Conservation (phyloP, 2,113 vertebrate species). For the Loxodonta africana region DNA sequence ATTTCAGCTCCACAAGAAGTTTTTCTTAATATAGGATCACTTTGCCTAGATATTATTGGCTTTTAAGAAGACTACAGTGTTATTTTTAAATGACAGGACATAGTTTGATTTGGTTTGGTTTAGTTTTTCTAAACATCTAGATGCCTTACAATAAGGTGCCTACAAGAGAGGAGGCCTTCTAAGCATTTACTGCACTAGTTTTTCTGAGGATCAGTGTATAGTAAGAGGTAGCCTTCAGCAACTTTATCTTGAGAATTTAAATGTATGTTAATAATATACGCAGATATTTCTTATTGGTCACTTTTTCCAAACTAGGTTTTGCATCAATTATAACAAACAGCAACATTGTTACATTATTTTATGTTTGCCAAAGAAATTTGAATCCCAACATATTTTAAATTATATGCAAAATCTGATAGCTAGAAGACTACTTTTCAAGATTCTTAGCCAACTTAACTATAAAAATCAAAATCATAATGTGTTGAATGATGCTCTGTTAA, state of each 20-base stretch:
- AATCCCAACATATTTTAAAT: constrained; percentile 42
- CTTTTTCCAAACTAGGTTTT: background rate
- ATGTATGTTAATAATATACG: background rate
- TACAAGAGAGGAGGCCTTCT: background rate
- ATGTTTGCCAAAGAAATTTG: constrained; percentile 16
- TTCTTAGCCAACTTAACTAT: background rate
- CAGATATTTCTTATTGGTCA: background rate
- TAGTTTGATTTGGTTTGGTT: background rate
- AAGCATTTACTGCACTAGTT: background rate
- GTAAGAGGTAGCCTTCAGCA: background rate
- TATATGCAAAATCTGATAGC: background rate
- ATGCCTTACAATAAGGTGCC: background rate
- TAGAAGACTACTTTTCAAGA: background rate
- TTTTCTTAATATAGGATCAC: background rate
- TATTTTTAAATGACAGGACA: background rate
- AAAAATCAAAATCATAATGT: constrained; percentile 50
- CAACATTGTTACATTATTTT: background rate
- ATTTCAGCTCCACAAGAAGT: background rate
- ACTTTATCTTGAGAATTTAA: background rate
- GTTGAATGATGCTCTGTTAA: background rate
- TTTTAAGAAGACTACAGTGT: background rate
- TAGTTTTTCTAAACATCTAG: background rate
- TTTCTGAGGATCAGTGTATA: background rate
- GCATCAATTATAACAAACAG: background rate
- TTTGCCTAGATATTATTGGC: background rate